Evolutionary conservation across 2,797 vertebrate species (phyloP).

Genomic region (Hoplostethus mediterraneus): DNA sequence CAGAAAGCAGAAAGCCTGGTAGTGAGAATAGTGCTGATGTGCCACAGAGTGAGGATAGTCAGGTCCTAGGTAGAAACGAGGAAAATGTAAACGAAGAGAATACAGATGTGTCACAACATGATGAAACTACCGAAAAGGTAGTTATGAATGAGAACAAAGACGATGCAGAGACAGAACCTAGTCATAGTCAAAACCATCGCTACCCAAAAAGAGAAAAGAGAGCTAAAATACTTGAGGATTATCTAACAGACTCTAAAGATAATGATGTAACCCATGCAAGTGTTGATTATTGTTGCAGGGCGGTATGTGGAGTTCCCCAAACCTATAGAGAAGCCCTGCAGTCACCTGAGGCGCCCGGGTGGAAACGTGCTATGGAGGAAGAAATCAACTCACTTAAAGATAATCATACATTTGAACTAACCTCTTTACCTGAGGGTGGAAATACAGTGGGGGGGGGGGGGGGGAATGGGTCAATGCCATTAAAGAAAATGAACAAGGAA

Average conservation of each 20-base stretch:
- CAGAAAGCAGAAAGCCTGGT: conserved; percentile 19
- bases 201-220: conserved; percentile 5
- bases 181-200: conserved; percentile 7
- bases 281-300: conserved; percentile 44
- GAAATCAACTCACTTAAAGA: conserved; percentile 31
- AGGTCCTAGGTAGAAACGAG: background rate
- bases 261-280: background rate
- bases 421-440: conserved; percentile 1
- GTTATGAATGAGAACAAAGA: conserved; percentile 5
- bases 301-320: conserved; percentile 28
- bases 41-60: background rate
- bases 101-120: background rate
- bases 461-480: conserved; percentile 9
- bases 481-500: conserved; percentile 15
- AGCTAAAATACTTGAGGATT: conserved; percentile 5
- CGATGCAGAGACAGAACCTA: conserved; percentile 1
- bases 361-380: conserved; percentile 27
- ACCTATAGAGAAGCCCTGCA: conserved; percentile 40
- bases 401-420: conserved; percentile 18
- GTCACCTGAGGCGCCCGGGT: conserved; percentile 20
- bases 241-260: background rate
- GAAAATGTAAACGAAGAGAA: background rate
- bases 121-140: conserved; percentile 3
- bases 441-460: conserved; percentile 16
- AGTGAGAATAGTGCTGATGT: background rate